Evolutionary conservation across 2,888 invertebrate genomes (phyloP), one percentile per base, ranked within the genome.

Genomic region (Acanthosoma haemorrhoidale): DNA sequence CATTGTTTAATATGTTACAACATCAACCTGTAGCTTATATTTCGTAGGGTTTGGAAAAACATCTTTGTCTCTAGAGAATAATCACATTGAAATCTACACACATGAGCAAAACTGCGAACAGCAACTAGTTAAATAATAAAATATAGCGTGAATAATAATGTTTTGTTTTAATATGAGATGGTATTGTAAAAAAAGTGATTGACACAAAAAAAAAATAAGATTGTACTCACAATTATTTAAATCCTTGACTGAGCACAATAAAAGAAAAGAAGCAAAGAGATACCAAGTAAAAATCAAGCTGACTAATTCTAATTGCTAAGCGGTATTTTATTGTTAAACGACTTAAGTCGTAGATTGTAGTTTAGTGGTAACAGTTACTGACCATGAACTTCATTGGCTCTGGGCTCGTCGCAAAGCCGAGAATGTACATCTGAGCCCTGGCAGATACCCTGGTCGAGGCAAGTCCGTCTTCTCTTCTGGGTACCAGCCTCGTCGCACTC

Each of bases 361-460:
- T 0, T 2, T 16, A 2, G 32, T 4, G 11, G 41, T 61, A 31
- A 29, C 2, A 6, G 29, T 16, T 57, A 72, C 73, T 73, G 60
- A 75, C 76, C 74, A 18, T 74, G 51, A 1, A 67, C 18, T 51
- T 57, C 67, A 15, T 67, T 70, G 38, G 72, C 73, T 9, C 70
- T 43, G 16, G 69, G 69, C 39, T 75, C 75, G 38, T 81, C 76
- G 77, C 91, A 92, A 61, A 85, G 82, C 16, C 90, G 85, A 13
- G 86, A 86, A 78, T 92, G 90, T 31, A 85, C 81, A 75, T 84
- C 84, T 0, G 85, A 83, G 0, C 92, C 92, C 69, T 86, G 84
- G 75, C 92, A 92, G 61, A 87, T 85, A 39, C 84, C 84, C 0
- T 82, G 79, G 3, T 82, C 80, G 0, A 83, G 78, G 76, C 92